These are phyloP conservation scores for Tenthredo amoena DNA, from an alignment of 2,888 invertebrate genomes.

Conservation along the genomic window DNA sequence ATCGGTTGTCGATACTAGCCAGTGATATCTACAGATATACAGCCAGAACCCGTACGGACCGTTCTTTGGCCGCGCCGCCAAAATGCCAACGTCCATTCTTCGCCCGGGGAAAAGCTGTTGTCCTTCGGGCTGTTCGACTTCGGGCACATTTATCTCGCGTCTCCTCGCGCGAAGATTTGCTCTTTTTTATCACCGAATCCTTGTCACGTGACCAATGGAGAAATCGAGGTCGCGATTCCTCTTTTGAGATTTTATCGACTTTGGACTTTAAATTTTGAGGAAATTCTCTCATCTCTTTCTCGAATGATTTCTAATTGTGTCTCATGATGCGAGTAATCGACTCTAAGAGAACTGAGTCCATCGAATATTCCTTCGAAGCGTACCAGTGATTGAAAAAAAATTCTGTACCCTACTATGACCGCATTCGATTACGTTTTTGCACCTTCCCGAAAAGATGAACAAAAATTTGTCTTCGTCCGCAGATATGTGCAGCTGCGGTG, in stretches of 20 bases:
- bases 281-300: too few relatives aligned
- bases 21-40: neutral
- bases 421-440: neutral
- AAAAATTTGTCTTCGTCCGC: neutral
- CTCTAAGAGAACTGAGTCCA: too few relatives aligned
- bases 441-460: neutral
- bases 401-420: too few relatives aligned
- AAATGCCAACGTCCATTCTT: slow-evolving; percentile 24
- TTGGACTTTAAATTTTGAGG: too few relatives aligned
- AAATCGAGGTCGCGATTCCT: too few relatives aligned
- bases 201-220: neutral
- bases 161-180: neutral
- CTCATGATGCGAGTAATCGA: too few relatives aligned
- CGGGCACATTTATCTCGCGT: neutral
- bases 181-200: neutral
- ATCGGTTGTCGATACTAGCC: slow-evolving; percentile 54
- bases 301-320: too few relatives aligned
- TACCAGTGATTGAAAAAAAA: too few relatives aligned
- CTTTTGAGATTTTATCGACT: too few relatives aligned
- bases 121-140: neutral
- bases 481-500: neutral
- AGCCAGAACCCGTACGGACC: neutral
- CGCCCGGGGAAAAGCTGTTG: neutral
- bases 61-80: slow-evolving; percentile 23
- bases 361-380: too few relatives aligned